These are phyloP conservation scores for Acropternis orthonyx DNA, from an alignment of 2,797 vertebrate genomes.

Conservation along the genomic window DNA sequence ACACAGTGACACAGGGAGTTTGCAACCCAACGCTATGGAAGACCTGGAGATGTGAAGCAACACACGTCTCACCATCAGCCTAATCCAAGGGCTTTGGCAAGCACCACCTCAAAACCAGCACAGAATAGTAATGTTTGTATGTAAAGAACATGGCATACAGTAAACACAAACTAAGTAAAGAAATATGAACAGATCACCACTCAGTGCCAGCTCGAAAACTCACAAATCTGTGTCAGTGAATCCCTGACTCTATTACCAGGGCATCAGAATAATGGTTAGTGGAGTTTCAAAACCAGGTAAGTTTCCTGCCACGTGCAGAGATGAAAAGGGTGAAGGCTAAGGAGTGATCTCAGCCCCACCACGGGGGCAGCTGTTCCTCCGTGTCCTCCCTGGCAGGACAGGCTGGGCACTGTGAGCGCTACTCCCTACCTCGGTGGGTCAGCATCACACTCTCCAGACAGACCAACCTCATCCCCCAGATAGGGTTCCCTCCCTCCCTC, in stretches of 20 bases:
- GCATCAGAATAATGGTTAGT: background rate
- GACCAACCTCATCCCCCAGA: background rate
- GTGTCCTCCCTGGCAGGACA: rapidly evolving
- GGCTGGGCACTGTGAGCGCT: background rate
- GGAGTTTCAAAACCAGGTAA: background rate
- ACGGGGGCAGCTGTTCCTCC: rapidly evolving
- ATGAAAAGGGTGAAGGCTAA: background rate
- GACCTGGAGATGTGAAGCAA: background rate
- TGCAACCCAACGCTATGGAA: rapidly evolving
- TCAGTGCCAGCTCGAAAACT: background rate
- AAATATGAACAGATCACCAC: background rate
- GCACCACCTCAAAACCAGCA: background rate
- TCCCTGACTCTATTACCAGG: background rate
- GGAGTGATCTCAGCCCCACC: background rate
- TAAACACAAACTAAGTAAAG: background rate
- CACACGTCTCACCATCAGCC: rapidly evolving
- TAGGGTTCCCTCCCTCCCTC: background rate
- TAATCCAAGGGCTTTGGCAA: background rate
- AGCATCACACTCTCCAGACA: rapidly evolving
- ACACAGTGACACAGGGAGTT: rapidly evolving
- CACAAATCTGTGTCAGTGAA: background rate
- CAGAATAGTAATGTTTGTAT: background rate
- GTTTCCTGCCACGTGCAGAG: background rate
- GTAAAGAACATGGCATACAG: too few species aligned
- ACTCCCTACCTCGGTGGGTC: background rate